Evolutionary conservation across 2,797 vertebrate genomes (phyloP), one percentile per base, ranked within the genome.

Genomic region (Molossus alvarezi): DNA sequence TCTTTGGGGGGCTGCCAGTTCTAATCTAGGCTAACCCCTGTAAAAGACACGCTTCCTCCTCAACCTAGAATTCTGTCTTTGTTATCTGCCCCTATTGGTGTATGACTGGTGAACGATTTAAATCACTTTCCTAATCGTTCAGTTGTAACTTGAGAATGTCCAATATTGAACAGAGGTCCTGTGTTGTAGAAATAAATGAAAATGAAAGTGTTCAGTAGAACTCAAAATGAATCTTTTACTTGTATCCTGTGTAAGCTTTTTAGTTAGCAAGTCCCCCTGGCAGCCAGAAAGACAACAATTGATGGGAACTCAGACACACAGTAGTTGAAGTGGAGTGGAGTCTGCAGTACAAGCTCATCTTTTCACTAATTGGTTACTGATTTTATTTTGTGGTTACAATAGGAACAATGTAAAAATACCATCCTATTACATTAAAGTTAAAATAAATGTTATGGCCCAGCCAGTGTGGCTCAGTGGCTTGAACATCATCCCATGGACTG

Each of bases 311-410:
- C 65, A 79, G 75, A 86, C 23, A 57, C 15, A 77, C 7, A 82
- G 1, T 37, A 65, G 73, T 29, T 82, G 79, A 93, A 90, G 23
- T 10, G 37, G 37, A 86, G 53, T 45, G 9, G 21, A 62, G 45
- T 79, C 79, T 37, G 25, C n/a, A 12, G 65, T 57, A 25, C 53
- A 64, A 45, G 53, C 27, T 90, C 65, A 29, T 82, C 55, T 62
- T 89, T 93, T 65, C 64, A 83, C 45, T 91, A 91, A 89, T 58
- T 75, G 69, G 45, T 73, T 82, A 88, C 29, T 79, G 60, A 85
- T 45, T 94, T 87, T 55, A 64, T 94, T 81, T 91, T 93, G 27
- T 91, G 76, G 33, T 58, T 88, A 89, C 45, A 73, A 88, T 55
- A 77, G 9, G 27, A 72, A 62, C 13, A 65, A n/a, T 55, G 80